These are phyloP conservation scores for Acromyrmex charruanus DNA, from an alignment of 1,140 invertebrate genomes.

Conservation along the genomic window DNA sequence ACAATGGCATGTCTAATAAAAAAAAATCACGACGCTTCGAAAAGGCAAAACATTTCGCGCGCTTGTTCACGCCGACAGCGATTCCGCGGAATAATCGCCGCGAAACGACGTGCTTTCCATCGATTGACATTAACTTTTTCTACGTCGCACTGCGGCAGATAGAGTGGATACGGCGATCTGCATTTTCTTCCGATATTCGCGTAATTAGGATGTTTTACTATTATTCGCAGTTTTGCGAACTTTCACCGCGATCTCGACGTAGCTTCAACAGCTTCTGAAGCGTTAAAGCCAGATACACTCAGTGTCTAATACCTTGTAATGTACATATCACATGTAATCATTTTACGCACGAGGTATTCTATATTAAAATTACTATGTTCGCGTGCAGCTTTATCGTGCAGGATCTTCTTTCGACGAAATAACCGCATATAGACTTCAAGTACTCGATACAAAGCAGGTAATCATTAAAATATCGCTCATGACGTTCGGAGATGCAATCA, in stretches of 20 bases:
- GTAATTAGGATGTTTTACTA: slow-evolving; percentile 10
- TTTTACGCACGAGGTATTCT: slow-evolving; percentile 19
- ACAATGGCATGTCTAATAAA: background rate
- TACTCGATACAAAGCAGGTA: slow-evolving; percentile 24
- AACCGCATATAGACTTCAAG: background rate
- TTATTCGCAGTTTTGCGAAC: slow-evolving; percentile 3
- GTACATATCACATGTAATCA: slow-evolving; percentile 13
- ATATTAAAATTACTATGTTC: slow-evolving; percentile 50
- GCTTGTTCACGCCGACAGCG: slow-evolving; percentile 2
- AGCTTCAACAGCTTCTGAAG: background rate
- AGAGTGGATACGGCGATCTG: background rate
- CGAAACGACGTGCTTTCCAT: slow-evolving; percentile 16
- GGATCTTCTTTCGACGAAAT: background rate
- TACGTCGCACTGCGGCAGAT: background rate
- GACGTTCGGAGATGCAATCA: slow-evolving; percentile 44
- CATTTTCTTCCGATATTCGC: slow-evolving; percentile 25
- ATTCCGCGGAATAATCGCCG: slow-evolving; percentile 14
- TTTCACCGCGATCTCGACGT: slow-evolving; percentile 14
- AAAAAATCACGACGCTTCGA: slow-evolving; percentile 10
- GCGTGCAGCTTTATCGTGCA: slow-evolving; percentile 10
- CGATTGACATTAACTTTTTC: slow-evolving; percentile 36
- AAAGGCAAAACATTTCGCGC: slow-evolving; percentile 27
- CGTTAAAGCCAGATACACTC: background rate
- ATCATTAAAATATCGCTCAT: slow-evolving; percentile 39
- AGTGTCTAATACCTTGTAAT: slow-evolving; percentile 18